Percentiles rank a stretch among this genome's conserved stretches.
Conservation (phyloP, 64 coral and sea anemone species). For the Montipora cactus region DNA sequence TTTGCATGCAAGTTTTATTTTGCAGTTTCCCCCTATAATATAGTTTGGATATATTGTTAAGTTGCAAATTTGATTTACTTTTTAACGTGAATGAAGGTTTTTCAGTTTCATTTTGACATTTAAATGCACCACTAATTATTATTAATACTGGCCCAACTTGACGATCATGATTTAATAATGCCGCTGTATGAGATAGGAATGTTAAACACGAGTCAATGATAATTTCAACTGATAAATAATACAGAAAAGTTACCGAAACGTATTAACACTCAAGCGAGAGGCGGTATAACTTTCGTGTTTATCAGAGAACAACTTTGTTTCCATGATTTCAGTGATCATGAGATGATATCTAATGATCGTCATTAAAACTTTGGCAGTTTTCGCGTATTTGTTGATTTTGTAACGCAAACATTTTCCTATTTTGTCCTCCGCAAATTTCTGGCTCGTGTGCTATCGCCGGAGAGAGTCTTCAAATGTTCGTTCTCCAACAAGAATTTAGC, state of each 20-base stretch:
- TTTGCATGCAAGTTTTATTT: not conserved
- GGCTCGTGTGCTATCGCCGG: too few species aligned
- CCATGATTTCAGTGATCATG: not conserved
- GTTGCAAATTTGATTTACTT: not conserved
- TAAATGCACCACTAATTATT: not conserved
- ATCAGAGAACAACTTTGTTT: not conserved
- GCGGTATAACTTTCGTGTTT: not conserved
- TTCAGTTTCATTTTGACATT: too few species aligned
- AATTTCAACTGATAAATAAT: not conserved
- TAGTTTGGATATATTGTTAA: not conserved
- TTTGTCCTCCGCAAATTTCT: not conserved
- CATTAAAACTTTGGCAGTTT: not conserved
- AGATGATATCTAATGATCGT: not conserved
- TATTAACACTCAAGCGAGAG: not conserved
- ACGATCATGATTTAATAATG: not conserved
- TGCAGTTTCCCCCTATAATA: not conserved
- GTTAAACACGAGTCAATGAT: not conserved
- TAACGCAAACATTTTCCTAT: not conserved
- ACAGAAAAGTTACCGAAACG: not conserved
- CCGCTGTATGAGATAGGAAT: not conserved
- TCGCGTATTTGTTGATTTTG: not conserved
- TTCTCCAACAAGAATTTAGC: conserved; percentile 11
- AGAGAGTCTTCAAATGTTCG: not conserved
- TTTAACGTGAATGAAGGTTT: not conserved
- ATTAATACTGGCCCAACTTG: not conserved